Evolutionary conservation across 2,888 invertebrate genomes (phyloP), one percentile per base, ranked within the genome.

Genomic region (Dinocampus coccinellae): DNA sequence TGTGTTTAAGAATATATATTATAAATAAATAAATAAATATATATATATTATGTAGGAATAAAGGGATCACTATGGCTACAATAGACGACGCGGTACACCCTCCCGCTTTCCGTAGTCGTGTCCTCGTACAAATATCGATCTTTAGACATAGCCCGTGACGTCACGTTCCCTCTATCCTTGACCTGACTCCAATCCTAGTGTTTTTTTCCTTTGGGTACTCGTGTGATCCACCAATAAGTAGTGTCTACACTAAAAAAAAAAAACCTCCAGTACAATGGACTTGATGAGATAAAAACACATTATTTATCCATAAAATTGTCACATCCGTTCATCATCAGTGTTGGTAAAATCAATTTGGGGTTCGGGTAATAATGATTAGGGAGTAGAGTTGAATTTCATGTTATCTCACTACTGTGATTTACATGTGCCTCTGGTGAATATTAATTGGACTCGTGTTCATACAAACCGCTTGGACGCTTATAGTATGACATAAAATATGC

Each of bases 151-250:
- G 62, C 80, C 81, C 77, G 83, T 86, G 85, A 86, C 86, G 86
- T 87, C 86, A 85, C 79, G 83, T 85, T 85, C 85, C 85, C 82
- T 78, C 83, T 86, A 86, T 87, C 87, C 87, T 87, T 87, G 87
- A 87, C 87, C 87, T 83, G 81, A 78, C 82, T 79, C 77, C 74
- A 75, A 69, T 75, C 79, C 77, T 76, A 78, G 81, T 83, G 57
- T 70, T 34, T 60, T 60, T 7, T n/a, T 16, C 47, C 9, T 47
- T 7, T 0, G 16, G 16, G 3, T 42, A 42, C n/a, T n/a, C 42
- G 42, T 63, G 33, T 26, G 33, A 71, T 61, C 29, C 13, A 22
- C 57, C 24, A 16, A 39, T 33, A 55, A 62, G 24, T 53, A 1
- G 3, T 29, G 11, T 3, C 10, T n/a, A 22, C 6, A 16, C 22